Base-by-base conservation (phyloP, 2,113 vertebrate genomes). In the Aegithalos caudatus region DNA sequence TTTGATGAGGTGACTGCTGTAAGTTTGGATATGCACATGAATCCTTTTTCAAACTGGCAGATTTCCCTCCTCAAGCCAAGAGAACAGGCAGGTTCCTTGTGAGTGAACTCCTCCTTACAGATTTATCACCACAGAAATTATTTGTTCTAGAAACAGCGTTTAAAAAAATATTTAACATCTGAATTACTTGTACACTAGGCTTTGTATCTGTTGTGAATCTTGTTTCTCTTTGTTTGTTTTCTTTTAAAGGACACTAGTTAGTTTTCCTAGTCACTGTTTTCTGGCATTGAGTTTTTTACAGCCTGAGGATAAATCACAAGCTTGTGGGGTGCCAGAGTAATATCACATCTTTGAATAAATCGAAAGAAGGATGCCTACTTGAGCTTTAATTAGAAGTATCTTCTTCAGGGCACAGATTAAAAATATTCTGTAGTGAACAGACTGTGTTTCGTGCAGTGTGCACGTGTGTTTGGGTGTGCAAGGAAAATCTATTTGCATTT, bases 391-490 rank as follows among this genome's bases (percentile, higher is more conserved):
- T 87, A 65, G 28, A 84, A 76, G 56, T 47, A 3, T 7, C 31
- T 38, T 88, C 78, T 86, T 51, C 35, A 48, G 40, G 19, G 17
- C 12, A 40, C 3, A 8, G 51, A 64, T 88, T 2, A 33, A 60
- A 83, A 95, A 69, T 37, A 38, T 42, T 78, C 31, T 23, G 3
- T 17, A 33, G 25, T 33, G 54, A 87, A 5, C 4, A 17, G 0
- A 0, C 37, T 58, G 29, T 54, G 14, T 65, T 54, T 83, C 22
- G 14, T 44, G 37, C 24, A 51, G 40, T 4, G 14, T 61, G 17
- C 1, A 1, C 17, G 0, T 12, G 16, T 3, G 4, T 62, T 81
- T 62, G 40, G 12, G 6, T 28, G 27, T 56, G 27, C 27, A 38
- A 1, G 1, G 51, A 17, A 89, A 72, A 64, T 20, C 25, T 53